phyloP scores from a whole-genome alignment of 2,113 vertebrate genomes.

The Gallinago undulata region DNA sequence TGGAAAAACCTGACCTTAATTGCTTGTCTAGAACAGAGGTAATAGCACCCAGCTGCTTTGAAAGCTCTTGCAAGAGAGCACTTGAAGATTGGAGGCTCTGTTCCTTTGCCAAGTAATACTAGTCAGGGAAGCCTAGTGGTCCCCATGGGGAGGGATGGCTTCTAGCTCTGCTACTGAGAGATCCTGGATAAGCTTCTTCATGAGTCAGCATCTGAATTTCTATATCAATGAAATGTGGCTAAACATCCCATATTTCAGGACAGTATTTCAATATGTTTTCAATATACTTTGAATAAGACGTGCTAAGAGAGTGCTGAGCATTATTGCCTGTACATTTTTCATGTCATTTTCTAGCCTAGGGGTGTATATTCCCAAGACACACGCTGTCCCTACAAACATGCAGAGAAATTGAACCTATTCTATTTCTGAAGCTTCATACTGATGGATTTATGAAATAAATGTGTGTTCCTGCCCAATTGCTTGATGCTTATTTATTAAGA shows the following conservation, averaged over 20 bases:
- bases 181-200: background rate
- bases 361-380: background rate
- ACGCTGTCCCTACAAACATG: background rate
- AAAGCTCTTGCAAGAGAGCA: background rate
- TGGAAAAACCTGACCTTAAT: background rate
- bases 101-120: background rate
- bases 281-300: background rate
- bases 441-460: background rate
- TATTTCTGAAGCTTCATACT: background rate
- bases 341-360: background rate
- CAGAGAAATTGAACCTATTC: background rate
- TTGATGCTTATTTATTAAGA: background rate
- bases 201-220: background rate
- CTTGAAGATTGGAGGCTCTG: background rate
- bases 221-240: background rate
- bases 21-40: background rate
- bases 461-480: background rate
- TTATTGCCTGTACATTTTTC: background rate
- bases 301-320: background rate
- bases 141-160: background rate
- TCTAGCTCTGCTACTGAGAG: background rate
- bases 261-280: background rate
- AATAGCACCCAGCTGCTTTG: background rate
- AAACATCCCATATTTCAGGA: background rate
- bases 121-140: background rate